Evolutionary conservation across 2,113 vertebrate species (phyloP).

Genomic region (Tyrannus savana): DNA sequence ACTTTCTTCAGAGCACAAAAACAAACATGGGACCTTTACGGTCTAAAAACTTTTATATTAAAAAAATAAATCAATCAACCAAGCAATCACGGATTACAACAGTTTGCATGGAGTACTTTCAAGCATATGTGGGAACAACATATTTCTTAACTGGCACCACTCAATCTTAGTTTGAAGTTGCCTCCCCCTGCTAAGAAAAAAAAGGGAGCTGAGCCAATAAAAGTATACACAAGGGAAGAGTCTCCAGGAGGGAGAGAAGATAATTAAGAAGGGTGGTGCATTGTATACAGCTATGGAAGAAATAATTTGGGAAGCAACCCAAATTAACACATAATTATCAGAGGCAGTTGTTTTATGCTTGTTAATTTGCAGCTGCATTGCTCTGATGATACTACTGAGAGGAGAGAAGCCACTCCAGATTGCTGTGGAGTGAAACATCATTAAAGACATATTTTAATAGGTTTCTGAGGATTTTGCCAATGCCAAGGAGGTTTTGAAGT

Average conservation of each 20-base stretch:
- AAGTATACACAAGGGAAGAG: neutral
- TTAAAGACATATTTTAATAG: neutral
- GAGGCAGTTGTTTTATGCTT: neutral
- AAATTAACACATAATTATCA: neutral
- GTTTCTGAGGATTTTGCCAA: neutral
- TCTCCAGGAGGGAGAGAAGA: neutral
- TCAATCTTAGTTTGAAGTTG: neutral
- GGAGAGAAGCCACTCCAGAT: neutral
- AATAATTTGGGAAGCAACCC: neutral
- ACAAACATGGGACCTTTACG: constrained; percentile 3
- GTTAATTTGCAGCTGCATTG: neutral
- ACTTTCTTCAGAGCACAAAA: neutral
- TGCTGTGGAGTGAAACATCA: neutral
- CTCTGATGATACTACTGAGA: neutral
- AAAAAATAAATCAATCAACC: neutral
- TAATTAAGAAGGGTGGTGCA: neutral
- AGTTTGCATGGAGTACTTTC: neutral
- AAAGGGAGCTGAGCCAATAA: neutral
- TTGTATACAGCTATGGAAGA: neutral
- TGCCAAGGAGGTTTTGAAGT: neutral
- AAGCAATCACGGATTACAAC: constrained; percentile 8
- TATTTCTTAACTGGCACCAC: constrained; percentile 16
- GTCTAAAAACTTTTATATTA: neutral
- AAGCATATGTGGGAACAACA: neutral
- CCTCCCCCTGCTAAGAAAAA: neutral